These are phyloP conservation scores for Caenorhabditis sinica DNA, from an alignment of 2,888 invertebrate genomes.

Conservation along the genomic window DNA sequence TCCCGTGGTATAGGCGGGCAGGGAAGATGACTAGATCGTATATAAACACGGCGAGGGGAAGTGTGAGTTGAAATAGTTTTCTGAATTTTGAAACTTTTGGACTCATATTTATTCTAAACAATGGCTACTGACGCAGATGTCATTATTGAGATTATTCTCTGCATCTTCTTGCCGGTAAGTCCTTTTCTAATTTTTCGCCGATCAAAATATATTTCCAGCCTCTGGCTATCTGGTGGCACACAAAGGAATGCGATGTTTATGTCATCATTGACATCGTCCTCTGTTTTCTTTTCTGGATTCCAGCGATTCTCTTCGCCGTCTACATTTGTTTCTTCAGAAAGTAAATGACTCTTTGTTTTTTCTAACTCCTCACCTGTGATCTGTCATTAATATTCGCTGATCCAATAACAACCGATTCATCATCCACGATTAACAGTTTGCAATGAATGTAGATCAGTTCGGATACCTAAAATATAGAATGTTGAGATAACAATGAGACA, in stretches of 20 bases:
- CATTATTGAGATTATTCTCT: constrained; percentile 62
- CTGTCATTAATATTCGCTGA: constrained; percentile 99
- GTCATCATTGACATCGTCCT: constrained; percentile 68
- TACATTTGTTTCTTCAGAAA: constrained; percentile 66
- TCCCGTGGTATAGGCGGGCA: constrained; percentile 1
- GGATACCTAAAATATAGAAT: constrained; percentile 87
- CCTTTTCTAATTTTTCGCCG: background rate
- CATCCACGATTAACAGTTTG: constrained; percentile 95
- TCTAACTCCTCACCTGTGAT: constrained; percentile 88
- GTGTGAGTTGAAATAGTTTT: constrained; percentile 7
- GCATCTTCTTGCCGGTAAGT: constrained; percentile 70
- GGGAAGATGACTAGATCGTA: constrained; percentile 10
- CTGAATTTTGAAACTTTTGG: background rate
- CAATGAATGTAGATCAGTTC: constrained; percentile 98
- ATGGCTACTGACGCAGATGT: constrained; percentile 66
- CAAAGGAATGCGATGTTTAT: constrained; percentile 61
- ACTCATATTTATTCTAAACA: background rate
- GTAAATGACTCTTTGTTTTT: constrained; percentile 17
- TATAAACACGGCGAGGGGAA: constrained; percentile 22
- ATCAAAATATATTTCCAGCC: constrained; percentile 63
- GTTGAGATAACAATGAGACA: background rate
- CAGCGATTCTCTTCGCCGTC: constrained; percentile 68
- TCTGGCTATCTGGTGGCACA: constrained; percentile 70
- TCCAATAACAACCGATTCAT: constrained; percentile 93
- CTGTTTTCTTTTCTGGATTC: constrained; percentile 70